Percentiles rank a stretch among this genome's conserved stretches.
Evolutionary conservation across 2,888 invertebrate species (phyloP).

Genomic region (Eueremaeus valkanovi): DNA sequence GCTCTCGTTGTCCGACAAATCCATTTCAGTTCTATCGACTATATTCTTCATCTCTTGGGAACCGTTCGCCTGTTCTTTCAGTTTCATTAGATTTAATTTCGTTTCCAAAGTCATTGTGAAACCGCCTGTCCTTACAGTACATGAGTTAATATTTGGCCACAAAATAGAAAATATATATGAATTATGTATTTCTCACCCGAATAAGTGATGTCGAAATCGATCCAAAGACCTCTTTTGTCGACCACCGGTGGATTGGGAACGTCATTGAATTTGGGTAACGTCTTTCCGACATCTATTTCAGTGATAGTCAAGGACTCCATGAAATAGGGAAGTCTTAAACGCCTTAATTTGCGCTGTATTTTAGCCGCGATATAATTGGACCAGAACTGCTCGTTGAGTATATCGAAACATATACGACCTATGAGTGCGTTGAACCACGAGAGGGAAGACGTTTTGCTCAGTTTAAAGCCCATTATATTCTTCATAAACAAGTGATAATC

Average conservation of each 20-base stretch:
- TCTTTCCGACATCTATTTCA: conserved; percentile 67
- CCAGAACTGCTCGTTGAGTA: conserved; percentile 68
- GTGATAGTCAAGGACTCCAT: conserved; percentile 76
- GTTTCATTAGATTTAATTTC: conserved; percentile 74
- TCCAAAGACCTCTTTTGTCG: conserved; percentile 81
- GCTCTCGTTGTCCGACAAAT: conserved; percentile 34
- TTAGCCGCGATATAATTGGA: conserved; percentile 66
- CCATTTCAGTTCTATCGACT: not conserved
- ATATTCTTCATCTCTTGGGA: conserved; percentile 26
- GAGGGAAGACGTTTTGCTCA: conserved; percentile 35
- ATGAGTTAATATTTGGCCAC: too few relatives aligned
- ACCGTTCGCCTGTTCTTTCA: conserved; percentile 51
- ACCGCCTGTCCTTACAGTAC: conserved; percentile 43
- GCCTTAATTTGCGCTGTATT: conserved; percentile 78
- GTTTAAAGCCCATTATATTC: not conserved
- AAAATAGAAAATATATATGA: too few relatives aligned
- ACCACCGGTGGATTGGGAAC: conserved; percentile 62
- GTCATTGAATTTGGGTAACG: conserved; percentile 64
- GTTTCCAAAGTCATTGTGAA: conserved; percentile 74
- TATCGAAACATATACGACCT: conserved; percentile 74
- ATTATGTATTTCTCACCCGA: conserved; percentile 34
- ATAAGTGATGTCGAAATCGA: conserved; percentile 75
- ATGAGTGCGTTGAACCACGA: conserved; percentile 72
- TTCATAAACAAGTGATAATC: conserved; percentile 34
- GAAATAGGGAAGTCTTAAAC: conserved; percentile 80